Evolutionary conservation across 2,888 invertebrate genomes (phyloP), one percentile per base, ranked within the genome.

Genomic region (Idaea dimidiata): DNA sequence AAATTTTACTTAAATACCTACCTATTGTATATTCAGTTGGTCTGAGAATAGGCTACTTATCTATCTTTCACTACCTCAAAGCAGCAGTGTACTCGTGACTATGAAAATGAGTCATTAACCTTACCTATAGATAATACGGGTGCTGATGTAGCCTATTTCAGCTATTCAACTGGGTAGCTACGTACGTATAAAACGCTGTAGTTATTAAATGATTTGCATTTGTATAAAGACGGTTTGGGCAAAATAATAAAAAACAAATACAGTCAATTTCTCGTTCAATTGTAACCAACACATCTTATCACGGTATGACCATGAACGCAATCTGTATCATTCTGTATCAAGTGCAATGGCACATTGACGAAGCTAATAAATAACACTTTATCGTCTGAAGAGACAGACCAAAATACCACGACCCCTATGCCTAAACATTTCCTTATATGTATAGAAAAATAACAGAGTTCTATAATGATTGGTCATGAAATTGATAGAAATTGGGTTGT

Each of bases 291-390:
- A 76, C 68, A 70, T 67, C 71, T 74, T 78, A 80, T 81, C 78
- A 72, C 61, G 58, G 57, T 62, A 64, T 79, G 91, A 80, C 90
- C 90, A 71, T 91, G 90, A 91, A 90, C 90, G 74, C 87, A 87
- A 87, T 89, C 80, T 82, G 78, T 79, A 76, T 61, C 86, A 87
- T 87, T 89, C 80, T 82, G 78, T 79, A 76, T 61, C 84, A 84
- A 90, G 90, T 88, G 88, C 91, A 90, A 87, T 84, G 87, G 83
- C 86, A 87, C 85, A 84, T 83, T 83, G 84, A 77, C 78, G 73
- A 81, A 78, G 73, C 77, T 82, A 82, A 89, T 90, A 89, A 90
- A 89, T 89, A 82, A 86, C 84, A 90, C 83, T 89, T 43, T 89
- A 89, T 87, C 87, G 83, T 79, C 76, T 77, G 76, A 80, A 72